A percentile compares a stretch with the other conserved stretches of the same genome.
Conservation (phyloP, 2,888 invertebrate species). For the Mesopsocus fuscifrons region DNA sequence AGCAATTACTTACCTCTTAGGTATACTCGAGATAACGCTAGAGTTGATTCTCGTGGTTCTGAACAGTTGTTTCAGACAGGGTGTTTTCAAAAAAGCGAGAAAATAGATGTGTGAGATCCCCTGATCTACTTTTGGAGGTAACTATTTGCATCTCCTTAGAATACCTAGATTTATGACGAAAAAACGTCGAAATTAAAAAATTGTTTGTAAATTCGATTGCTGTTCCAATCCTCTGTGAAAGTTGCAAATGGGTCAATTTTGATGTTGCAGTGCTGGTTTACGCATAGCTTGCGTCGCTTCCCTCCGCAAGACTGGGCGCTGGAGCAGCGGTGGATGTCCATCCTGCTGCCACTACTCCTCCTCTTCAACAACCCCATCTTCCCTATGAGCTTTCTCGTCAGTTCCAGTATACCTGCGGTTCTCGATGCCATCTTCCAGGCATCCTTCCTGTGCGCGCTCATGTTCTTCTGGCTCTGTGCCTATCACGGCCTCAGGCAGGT, state of each 20-base stretch:
- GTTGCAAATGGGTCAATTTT: no score
- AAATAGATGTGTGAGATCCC: no score
- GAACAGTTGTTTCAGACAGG: no score
- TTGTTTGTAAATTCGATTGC: no score
- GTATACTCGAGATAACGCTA: no score
- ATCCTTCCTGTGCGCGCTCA: conserved; percentile 66
- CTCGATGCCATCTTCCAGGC: conserved; percentile 80
- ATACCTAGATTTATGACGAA: no score
- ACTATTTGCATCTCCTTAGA: no score
- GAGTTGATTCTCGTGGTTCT: no score
- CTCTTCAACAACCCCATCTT: conserved; percentile 90
- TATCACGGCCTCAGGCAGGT: conserved; percentile 91
- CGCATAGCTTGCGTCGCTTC: conserved; percentile 71
- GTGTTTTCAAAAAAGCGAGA: no score
- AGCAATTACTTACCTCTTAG: not conserved
- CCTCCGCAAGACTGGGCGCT: conserved; percentile 87
- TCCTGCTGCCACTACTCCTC: conserved; percentile 67
- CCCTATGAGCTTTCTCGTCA: conserved; percentile 71
- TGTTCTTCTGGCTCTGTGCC: conserved; percentile 88
- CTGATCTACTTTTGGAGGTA: no score
- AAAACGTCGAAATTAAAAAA: no score
- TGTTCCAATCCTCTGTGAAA: no score
- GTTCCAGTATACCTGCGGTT: conserved; percentile 83
- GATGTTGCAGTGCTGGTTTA: conserved; percentile 88
- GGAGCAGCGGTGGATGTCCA: conserved; percentile 91